Percentiles rank a stretch among this genome's conserved stretches.
phyloP scores from a whole-genome alignment of 2,113 vertebrate genomes.

The Polypterus senegalus region DNA sequence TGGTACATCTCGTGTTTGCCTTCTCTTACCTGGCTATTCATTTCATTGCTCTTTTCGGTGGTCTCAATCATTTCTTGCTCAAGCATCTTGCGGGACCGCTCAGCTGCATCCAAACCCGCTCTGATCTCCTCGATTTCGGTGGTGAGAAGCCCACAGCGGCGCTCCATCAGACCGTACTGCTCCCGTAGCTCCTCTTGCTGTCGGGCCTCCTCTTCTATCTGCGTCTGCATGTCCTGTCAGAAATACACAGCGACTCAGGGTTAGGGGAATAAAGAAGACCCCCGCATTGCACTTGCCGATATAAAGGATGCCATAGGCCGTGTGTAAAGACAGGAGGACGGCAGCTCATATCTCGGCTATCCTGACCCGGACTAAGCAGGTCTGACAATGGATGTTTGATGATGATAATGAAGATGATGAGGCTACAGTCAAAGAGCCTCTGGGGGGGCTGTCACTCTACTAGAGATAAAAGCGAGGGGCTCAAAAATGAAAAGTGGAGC shows the following conservation, averaged over 20 bases:
- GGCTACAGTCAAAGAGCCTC: too few species aligned
- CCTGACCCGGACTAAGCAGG: too few species aligned
- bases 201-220: constrained; percentile 51
- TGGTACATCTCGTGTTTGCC: neutral
- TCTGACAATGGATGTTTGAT: too few species aligned
- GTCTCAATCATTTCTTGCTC: constrained; percentile 47
- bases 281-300: too few species aligned
- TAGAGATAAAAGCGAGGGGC: too few species aligned
- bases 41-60: constrained; percentile 43
- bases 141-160: constrained; percentile 43
- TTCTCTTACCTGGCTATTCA: constrained; percentile 49
- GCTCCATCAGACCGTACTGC: constrained; percentile 42
- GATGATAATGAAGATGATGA: too few species aligned
- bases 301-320: too few species aligned
- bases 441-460: too few species aligned
- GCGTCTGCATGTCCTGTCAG: constrained; percentile 49
- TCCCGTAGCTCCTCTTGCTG: constrained; percentile 43
- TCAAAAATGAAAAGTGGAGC: too few species aligned
- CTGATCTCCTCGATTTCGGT: constrained; percentile 39
- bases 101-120: constrained; percentile 33
- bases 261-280: neutral
- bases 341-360: too few species aligned
- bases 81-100: constrained; percentile 43
- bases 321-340: too few species aligned
- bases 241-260: neutral